Conservation (phyloP, 92 coral and sea anemone species). For the Bergia puertoricense region DNA sequence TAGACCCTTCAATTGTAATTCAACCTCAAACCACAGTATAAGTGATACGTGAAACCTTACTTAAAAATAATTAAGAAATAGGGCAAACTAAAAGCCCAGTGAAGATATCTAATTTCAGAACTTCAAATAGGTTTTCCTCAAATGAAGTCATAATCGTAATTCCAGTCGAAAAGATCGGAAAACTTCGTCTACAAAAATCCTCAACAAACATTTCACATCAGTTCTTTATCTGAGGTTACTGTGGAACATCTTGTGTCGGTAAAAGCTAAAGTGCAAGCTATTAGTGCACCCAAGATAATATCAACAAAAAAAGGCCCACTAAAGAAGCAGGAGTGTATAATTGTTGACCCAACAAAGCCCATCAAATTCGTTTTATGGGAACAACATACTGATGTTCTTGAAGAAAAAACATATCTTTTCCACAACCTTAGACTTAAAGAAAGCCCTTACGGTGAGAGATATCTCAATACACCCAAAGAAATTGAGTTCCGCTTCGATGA, state of each 20-base stretch:
- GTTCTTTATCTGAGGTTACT: neutral
- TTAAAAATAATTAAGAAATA: neutral
- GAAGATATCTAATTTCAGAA: neutral
- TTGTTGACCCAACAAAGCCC: neutral
- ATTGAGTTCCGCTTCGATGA: conserved; percentile 9
- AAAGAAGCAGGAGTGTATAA: neutral
- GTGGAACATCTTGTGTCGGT: neutral
- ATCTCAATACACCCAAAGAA: conserved; percentile 32
- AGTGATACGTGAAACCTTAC: too few relatives aligned
- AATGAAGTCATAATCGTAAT: neutral
- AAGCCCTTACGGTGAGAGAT: neutral
- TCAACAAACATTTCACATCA: neutral
- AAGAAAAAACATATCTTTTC: conserved; percentile 13
- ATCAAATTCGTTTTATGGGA: conserved; percentile 14
- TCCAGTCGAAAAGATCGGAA: neutral
- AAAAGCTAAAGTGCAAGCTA: neutral
- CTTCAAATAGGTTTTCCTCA: too few relatives aligned
- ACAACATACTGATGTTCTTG: neutral
- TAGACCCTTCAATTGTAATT: too few relatives aligned
- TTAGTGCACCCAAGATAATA: neutral
- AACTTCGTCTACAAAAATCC: neutral
- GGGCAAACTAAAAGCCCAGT: neutral
- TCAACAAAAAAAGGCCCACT: neutral
- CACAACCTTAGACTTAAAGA: neutral
- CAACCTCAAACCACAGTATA: too few relatives aligned